Percentiles rank a stretch among this genome's conserved stretches.
These are phyloP conservation scores for Cremastinae sp. DNA, from an alignment of 2,888 invertebrate genomes.

Conservation along the genomic window DNA sequence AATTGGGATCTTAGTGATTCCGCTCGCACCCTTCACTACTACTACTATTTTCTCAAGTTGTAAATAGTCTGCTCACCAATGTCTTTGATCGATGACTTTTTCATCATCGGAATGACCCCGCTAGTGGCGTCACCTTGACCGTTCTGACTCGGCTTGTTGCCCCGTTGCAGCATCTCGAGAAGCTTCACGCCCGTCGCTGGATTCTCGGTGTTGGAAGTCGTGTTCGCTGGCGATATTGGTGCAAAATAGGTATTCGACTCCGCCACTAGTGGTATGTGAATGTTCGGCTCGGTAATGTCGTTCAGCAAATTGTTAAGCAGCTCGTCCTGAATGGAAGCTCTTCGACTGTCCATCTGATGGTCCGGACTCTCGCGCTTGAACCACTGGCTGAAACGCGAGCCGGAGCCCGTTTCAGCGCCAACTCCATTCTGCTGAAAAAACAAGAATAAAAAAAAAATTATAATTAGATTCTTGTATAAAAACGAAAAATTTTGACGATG, in stretches of 20 bases:
- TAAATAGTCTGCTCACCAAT: slow-evolving; percentile 75
- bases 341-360: slow-evolving; percentile 80
- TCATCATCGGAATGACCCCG: slow-evolving; percentile 72
- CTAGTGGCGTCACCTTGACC: slow-evolving; percentile 75
- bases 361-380: slow-evolving; percentile 87
- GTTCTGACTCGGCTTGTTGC: slow-evolving; percentile 82
- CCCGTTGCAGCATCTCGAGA: slow-evolving; percentile 87
- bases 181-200: slow-evolving; percentile 80
- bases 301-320: slow-evolving; percentile 85
- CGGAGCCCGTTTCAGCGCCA: slow-evolving; percentile 81
- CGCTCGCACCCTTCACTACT: too few relatives aligned
- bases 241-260: slow-evolving; percentile 86
- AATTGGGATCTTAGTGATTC: too few relatives aligned
- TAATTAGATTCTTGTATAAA: too few relatives aligned
- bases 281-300: slow-evolving; percentile 81
- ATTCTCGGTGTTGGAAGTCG: slow-evolving; percentile 76
- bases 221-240: slow-evolving; percentile 86
- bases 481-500: neutral
- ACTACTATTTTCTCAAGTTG: too few relatives aligned
- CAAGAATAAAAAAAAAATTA: slow-evolving; percentile 30
- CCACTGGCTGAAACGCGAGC: slow-evolving; percentile 91
- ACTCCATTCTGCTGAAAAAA: slow-evolving; percentile 84
- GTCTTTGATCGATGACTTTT: slow-evolving; percentile 78
- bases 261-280: slow-evolving; percentile 79
- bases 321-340: slow-evolving; percentile 84